phyloP scores from a whole-genome alignment of 2,797 vertebrate genomes.

The Morus bassanus region DNA sequence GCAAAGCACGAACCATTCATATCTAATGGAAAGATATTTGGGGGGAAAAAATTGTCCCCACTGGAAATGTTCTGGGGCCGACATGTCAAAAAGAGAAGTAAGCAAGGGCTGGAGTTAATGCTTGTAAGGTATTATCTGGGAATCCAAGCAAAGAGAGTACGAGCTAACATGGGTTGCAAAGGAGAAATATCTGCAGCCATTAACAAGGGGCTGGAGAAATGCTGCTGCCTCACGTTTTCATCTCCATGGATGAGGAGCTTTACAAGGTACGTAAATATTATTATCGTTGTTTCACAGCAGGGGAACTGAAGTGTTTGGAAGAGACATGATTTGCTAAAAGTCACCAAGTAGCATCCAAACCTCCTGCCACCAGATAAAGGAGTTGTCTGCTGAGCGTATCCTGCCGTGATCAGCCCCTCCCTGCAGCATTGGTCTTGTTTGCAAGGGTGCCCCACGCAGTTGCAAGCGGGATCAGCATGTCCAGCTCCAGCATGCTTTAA shows the following conservation, averaged over 20 bases:
- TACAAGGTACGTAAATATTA: neutral
- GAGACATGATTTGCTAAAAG: neutral
- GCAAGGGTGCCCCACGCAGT: accelerated
- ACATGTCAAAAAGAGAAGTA: neutral
- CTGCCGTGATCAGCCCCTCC: no score
- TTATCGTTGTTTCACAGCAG: neutral
- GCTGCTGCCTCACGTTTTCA: neutral
- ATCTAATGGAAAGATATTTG: neutral
- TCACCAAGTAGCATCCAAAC: neutral
- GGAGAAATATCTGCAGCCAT: neutral
- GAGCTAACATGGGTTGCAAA: neutral
- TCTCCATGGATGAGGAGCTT: neutral
- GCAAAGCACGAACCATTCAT: neutral
- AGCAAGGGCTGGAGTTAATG: neutral
- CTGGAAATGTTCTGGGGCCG: neutral
- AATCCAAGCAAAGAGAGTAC: neutral
- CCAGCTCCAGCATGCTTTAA: neutral
- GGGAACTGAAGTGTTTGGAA: neutral
- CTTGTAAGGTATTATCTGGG: neutral
- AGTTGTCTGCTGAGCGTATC: neutral
- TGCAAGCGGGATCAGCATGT: neutral
- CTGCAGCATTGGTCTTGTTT: accelerated
- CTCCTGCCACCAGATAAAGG: neutral
- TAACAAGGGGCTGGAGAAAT: neutral
- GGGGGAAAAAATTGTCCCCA: no score